phyloP scores from a whole-genome alignment of 2,113 vertebrate species.

The Zosterops lateralis region DNA sequence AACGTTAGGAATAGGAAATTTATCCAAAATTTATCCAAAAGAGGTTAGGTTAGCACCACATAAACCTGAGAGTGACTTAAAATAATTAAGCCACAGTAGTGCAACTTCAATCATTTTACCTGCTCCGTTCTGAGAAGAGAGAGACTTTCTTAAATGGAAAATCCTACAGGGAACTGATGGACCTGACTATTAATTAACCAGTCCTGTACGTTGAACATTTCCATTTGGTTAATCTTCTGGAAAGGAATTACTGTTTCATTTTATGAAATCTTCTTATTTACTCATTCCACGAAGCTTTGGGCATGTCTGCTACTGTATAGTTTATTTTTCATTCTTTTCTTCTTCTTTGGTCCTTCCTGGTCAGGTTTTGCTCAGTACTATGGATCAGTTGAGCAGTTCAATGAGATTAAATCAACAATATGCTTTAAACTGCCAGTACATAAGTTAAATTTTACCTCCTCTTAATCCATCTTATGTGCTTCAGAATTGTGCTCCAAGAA shows the following conservation, averaged over 20 bases:
- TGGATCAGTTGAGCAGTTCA: conserved; percentile 44
- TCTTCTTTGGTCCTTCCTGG: background rate
- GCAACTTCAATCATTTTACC: background rate
- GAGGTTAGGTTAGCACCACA: background rate
- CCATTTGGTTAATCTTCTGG: conserved; percentile 60
- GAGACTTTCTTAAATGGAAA: conserved; percentile 25
- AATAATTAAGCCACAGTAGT: background rate
- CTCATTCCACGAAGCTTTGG: conserved; percentile 23
- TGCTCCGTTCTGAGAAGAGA: background rate
- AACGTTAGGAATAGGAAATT: background rate
- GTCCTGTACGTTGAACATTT: conserved; percentile 20
- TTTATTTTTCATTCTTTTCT: conserved; percentile 30
- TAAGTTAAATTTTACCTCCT: conserved; percentile 58
- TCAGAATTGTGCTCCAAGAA: background rate
- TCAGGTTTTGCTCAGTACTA: background rate
- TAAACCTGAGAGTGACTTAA: background rate
- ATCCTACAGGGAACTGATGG: conserved; percentile 18
- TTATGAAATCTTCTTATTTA: conserved; percentile 27
- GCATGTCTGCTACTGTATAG: background rate
- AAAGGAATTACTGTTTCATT: conserved; percentile 55
- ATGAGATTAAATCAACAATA: conserved; percentile 53
- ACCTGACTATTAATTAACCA: conserved; percentile 59
- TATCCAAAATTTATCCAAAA: too few relatives aligned
- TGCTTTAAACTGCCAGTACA: background rate
- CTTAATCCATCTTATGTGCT: conserved; percentile 10